A percentile compares a stretch with the other conserved stretches of the same genome.
Evolutionary conservation across 2,888 invertebrate species (phyloP).

Genomic region (Dendrolimus houi): DNA sequence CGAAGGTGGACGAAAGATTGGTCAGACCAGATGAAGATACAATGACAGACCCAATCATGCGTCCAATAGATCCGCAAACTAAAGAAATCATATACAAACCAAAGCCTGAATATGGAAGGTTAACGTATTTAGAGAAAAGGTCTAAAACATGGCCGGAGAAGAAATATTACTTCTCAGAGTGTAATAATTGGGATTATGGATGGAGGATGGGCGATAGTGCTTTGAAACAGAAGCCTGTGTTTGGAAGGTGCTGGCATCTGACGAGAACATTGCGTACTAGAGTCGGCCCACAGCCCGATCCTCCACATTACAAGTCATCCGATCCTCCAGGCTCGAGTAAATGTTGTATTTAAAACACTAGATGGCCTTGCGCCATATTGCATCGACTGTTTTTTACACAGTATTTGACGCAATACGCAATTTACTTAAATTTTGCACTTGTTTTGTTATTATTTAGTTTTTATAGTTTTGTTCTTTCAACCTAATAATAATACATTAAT

Average conservation of each 20-base stretch:
- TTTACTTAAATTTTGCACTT: background rate
- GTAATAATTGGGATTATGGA: conserved; percentile 33
- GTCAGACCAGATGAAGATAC: conserved; percentile 26
- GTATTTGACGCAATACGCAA: background rate
- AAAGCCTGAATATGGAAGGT: conserved; percentile 30
- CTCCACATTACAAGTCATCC: conserved; percentile 30
- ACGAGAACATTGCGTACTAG: conserved; percentile 26
- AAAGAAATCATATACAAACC: conserved; percentile 28
- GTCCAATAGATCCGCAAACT: conserved; percentile 31
- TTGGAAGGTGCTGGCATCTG: conserved; percentile 34
- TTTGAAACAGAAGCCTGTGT: conserved; percentile 17
- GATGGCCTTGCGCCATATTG: background rate
- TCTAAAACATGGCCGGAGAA: conserved; percentile 29
- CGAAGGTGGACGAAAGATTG: conserved; percentile 33
- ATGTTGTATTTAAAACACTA: conserved; percentile 4
- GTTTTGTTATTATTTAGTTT: background rate
- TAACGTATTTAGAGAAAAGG: conserved; percentile 27
- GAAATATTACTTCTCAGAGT: conserved; percentile 38
- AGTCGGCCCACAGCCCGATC: conserved; percentile 39
- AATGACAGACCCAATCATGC: conserved; percentile 35
- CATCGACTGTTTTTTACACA: background rate
- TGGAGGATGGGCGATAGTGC: conserved; percentile 38
- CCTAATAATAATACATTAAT: background rate
- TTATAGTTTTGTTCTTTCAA: background rate
- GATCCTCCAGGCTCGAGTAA: conserved; percentile 22